Conservation (phyloP, 2,113 vertebrate genomes). For the Solea senegalensis region DNA sequence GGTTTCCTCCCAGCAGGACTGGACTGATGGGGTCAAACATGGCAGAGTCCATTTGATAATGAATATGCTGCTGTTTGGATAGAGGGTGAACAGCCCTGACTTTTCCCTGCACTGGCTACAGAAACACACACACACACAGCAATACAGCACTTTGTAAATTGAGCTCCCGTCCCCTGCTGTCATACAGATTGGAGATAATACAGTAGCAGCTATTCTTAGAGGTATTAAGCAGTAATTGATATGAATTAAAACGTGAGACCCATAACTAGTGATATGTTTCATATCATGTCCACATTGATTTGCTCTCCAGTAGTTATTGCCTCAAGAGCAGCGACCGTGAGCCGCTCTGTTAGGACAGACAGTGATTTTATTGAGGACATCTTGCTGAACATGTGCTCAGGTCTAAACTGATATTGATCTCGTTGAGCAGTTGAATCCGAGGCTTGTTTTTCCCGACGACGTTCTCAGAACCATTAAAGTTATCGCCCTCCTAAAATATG, state of each 20-base stretch:
- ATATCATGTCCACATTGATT: not conserved
- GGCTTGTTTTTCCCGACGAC: not conserved
- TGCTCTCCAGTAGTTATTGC: not conserved
- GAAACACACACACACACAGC: constrained; percentile 10
- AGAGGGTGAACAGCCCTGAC: constrained; percentile 46
- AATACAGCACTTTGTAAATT: not conserved
- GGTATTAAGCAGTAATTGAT: not conserved
- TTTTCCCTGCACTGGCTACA: constrained; percentile 38
- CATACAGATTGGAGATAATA: not conserved
- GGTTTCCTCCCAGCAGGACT: constrained; percentile 27
- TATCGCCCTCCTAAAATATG: not conserved
- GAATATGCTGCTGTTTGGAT: constrained; percentile 53
- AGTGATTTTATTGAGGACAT: constrained; percentile 6
- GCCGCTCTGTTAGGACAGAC: not conserved
- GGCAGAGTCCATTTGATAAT: constrained; percentile 46
- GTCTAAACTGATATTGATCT: constrained; percentile 6
- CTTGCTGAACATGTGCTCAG: constrained; percentile 2
- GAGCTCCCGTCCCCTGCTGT: not conserved
- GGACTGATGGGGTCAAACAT: constrained; percentile 30
- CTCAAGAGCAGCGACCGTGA: not conserved
- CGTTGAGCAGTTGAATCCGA: not conserved
- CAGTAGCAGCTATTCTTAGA: not conserved
- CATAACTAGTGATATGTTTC: not conserved
- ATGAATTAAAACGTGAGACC: not conserved
- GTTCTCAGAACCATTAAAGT: not conserved